Evolutionary conservation across 2,797 vertebrate species (phyloP).

Genomic region (Schizopygopsis malacanthus): DNA sequence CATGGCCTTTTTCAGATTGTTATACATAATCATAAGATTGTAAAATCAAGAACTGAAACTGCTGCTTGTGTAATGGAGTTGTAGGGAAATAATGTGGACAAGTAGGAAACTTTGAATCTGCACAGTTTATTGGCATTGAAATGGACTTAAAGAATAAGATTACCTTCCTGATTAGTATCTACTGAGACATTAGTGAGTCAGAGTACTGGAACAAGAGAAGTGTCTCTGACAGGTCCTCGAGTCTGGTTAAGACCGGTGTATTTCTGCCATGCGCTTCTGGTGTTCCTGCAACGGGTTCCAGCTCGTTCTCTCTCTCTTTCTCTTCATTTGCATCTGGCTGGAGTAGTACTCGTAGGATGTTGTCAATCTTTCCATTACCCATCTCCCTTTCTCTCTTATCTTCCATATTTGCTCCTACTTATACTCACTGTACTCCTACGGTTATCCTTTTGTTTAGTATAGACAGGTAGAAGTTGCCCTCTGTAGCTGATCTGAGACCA

Average conservation of each 20-base stretch:
- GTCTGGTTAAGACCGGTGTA: conserved; percentile 34
- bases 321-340: conserved; percentile 81
- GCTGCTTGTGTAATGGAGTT: background rate
- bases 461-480: conserved; percentile 22
- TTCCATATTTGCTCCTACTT: conserved; percentile 55
- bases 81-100: background rate
- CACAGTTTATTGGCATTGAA: background rate
- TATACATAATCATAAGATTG: background rate
- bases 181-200: conserved; percentile 24
- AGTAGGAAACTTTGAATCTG: background rate
- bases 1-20: background rate
- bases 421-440: conserved; percentile 21
- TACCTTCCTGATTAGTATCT: conserved; percentile 14
- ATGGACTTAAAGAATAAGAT: background rate
- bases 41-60: background rate
- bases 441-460: conserved; percentile 42
- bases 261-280: conserved; percentile 67
- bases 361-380: conserved; percentile 47
- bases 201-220: conserved; percentile 42
- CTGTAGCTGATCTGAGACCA: conserved; percentile 39
- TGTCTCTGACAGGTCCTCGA: conserved; percentile 14
- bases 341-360: conserved; percentile 79
- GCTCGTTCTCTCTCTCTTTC: conserved; percentile 3
- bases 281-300: conserved; percentile 24
- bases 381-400: conserved; percentile 57